A percentile compares a stretch with the other conserved stretches of the same genome.
phyloP scores from a whole-genome alignment of 2,113 vertebrate genomes.

The Dasyornis broadbenti region DNA sequence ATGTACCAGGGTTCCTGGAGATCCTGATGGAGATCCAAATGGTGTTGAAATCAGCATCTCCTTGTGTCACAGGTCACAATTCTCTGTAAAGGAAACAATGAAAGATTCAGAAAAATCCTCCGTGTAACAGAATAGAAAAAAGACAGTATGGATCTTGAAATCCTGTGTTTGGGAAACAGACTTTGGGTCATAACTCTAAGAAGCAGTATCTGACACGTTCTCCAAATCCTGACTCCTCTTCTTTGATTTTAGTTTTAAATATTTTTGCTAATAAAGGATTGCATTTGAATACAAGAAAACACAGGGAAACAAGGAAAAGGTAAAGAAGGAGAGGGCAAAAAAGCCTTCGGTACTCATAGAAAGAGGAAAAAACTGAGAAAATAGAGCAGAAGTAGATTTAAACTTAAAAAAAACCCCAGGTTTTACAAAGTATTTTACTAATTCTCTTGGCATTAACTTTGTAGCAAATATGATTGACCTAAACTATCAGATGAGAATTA shows the following conservation, averaged over 20 bases:
- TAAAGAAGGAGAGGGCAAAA: neutral
- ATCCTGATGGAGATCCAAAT: neutral
- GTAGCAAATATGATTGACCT: neutral
- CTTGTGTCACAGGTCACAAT: neutral
- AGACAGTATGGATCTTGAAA: neutral
- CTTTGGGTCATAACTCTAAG: neutral
- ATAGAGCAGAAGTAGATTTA: neutral
- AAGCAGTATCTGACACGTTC: neutral
- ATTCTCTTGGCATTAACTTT: neutral
- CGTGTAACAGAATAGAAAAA: neutral
- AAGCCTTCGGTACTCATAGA: neutral
- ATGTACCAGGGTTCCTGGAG: neutral
- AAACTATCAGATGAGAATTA: neutral
- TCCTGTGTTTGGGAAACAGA: neutral
- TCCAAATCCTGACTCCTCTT: neutral
- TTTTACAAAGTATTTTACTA: neutral
- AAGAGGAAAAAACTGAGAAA: neutral
- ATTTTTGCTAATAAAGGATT: neutral
- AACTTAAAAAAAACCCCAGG: fast-evolving
- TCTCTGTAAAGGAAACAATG: neutral
- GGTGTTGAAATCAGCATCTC: neutral
- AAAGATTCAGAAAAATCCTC: neutral
- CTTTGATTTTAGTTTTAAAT: neutral
- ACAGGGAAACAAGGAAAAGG: neutral
- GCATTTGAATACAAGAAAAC: neutral